Percentiles rank a stretch among this genome's conserved stretches.
Evolutionary conservation across 1,140 invertebrate genomes (phyloP).

Genomic region (Listronotus bonariensis): DNA sequence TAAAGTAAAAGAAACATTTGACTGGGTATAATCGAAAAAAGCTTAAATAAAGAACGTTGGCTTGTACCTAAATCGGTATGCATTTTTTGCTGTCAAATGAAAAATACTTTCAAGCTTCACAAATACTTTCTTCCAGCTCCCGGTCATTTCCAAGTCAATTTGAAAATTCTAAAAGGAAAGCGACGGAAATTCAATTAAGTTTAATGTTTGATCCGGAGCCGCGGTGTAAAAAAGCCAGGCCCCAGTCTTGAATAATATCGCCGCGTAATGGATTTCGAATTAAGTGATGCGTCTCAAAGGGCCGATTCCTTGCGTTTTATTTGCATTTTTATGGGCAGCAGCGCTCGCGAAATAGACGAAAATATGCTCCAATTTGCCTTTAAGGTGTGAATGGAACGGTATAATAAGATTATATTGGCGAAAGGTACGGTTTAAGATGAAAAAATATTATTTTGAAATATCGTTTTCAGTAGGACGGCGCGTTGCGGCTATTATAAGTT

Average conservation of each 20-base stretch:
- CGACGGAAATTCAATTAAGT: conserved; percentile 57
- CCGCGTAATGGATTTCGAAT: conserved; percentile 51
- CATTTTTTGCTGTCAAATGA: too few species aligned
- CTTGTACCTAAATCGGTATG: too few species aligned
- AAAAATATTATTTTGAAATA: conserved; percentile 10
- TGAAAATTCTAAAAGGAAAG: conserved; percentile 53
- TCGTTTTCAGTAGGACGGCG: too few species aligned
- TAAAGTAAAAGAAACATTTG: too few species aligned
- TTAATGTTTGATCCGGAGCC: conserved; percentile 56
- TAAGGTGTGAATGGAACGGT: conserved; percentile 23
- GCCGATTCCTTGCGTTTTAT: conserved; percentile 45
- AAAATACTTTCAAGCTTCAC: too few species aligned
- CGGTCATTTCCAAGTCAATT: conserved; percentile 57
- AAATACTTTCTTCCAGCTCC: conserved; percentile 21
- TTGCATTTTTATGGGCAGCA: conserved; percentile 42
- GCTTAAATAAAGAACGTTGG: too few species aligned
- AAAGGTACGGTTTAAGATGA: conserved; percentile 10
- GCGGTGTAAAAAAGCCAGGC: conserved; percentile 46
- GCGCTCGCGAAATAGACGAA: conserved; percentile 29
- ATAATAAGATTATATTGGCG: conserved; percentile 26
- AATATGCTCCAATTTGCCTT: conserved; percentile 38
- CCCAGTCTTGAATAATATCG: conserved; percentile 48
- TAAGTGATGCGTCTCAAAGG: conserved; percentile 49
- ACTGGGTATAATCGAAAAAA: too few species aligned
- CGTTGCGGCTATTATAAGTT: too few species aligned